Evolutionary conservation across 2,888 invertebrate species (phyloP).

Genomic region (Gryllus longicercus): DNA sequence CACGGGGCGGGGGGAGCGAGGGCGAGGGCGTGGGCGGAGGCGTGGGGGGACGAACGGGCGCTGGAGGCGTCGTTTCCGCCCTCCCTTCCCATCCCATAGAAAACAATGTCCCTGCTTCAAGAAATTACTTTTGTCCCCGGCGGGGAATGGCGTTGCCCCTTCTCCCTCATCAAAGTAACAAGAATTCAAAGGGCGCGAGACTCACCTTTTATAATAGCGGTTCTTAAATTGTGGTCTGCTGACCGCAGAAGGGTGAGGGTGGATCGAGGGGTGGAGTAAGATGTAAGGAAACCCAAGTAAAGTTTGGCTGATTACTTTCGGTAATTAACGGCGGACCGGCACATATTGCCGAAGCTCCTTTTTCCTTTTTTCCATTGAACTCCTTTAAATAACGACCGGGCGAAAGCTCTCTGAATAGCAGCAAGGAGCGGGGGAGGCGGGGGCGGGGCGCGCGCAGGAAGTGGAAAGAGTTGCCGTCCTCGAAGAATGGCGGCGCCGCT

Average conservation of each 20-base stretch:
- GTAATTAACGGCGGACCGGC: neutral
- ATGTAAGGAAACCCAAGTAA: conserved; percentile 17
- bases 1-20: neutral
- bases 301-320: conserved; percentile 17
- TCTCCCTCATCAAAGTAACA: conserved; percentile 10
- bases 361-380: conserved; percentile 17
- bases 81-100: neutral
- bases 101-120: conserved; percentile 17
- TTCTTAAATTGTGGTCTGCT: neutral
- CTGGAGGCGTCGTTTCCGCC: neutral
- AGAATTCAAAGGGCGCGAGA: conserved; percentile 8
- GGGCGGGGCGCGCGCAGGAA: too few species aligned
- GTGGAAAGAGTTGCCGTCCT: neutral
- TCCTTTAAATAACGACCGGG: neutral
- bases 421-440: neutral
- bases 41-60: neutral
- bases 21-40: neutral
- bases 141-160: neutral
- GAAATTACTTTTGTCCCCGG: conserved; percentile 17
- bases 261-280: neutral
- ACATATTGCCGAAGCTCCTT: neutral
- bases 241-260: neutral
- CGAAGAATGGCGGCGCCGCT: neutral
- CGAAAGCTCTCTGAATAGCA: neutral
- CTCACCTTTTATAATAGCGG: neutral